Conservation (phyloP, 2,888 invertebrate genomes). For the Scaptomyza caliginosa region DNA sequence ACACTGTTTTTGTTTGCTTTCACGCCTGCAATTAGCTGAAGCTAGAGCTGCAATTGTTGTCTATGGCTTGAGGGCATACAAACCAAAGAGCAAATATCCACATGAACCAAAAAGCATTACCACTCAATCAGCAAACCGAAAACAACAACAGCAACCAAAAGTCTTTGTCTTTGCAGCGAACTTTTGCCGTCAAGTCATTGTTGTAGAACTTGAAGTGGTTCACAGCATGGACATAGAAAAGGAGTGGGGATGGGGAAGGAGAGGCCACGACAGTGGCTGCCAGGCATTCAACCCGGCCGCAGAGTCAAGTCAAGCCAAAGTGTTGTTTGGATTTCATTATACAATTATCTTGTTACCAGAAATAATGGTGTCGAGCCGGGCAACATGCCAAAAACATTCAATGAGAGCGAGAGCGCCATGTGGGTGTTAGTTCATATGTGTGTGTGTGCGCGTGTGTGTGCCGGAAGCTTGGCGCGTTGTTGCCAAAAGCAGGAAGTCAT, state of each 20-base stretch:
- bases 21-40: neutral
- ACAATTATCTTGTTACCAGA: slow-evolving; percentile 82
- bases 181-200: slow-evolving; percentile 77
- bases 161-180: slow-evolving; percentile 60
- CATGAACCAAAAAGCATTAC: slow-evolving; percentile 47
- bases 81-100: slow-evolving; percentile 9
- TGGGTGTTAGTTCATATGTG: slow-evolving; percentile 39
- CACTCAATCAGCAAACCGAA: slow-evolving; percentile 65
- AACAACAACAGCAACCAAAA: slow-evolving; percentile 30
- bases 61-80: slow-evolving; percentile 2
- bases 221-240: slow-evolving; percentile 4
- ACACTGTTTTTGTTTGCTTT: neutral
- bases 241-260: neutral
- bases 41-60: neutral
- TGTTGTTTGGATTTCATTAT: slow-evolving; percentile 81
- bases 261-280: slow-evolving; percentile 13
- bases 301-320: slow-evolving; percentile 63
- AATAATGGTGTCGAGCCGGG: slow-evolving; percentile 79
- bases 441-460: slow-evolving; percentile 9
- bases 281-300: slow-evolving; percentile 22
- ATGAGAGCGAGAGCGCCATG: slow-evolving; percentile 51
- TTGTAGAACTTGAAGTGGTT: slow-evolving; percentile 40
- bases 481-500: slow-evolving; percentile 76
- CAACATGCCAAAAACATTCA: slow-evolving; percentile 80
- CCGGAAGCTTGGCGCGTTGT: slow-evolving; percentile 69